Conservation (phyloP, 2,113 vertebrate genomes). For the Tonatia bakeri region DNA sequence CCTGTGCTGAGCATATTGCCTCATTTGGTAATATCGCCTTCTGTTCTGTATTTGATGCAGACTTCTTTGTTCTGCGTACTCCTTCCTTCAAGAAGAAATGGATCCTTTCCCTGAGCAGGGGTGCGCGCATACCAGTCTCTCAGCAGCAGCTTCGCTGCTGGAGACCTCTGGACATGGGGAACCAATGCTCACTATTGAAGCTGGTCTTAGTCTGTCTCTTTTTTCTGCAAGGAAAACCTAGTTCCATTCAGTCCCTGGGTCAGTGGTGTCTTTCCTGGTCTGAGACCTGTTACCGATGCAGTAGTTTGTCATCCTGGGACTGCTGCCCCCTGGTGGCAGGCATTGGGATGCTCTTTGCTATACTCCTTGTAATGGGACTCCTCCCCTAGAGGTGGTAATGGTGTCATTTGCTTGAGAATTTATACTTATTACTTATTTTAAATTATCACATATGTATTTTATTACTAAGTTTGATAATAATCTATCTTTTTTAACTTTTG, state of each 20-base stretch:
- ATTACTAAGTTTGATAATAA: neutral
- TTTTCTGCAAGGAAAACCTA: neutral
- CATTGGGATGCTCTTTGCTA: neutral
- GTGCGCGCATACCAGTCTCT: neutral
- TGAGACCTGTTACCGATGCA: neutral
- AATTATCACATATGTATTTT: neutral
- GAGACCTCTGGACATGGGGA: too few species aligned
- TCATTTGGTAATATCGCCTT: neutral
- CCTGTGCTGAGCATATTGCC: too few species aligned
- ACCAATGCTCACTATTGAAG: neutral
- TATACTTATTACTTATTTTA: neutral
- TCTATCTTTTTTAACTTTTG: neutral
- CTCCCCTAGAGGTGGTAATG: neutral
- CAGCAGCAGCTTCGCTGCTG: fast-evolving
- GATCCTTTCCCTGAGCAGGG: neutral
- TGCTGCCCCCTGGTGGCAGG: neutral
- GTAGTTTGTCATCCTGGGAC: neutral
- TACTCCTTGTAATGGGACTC: neutral
- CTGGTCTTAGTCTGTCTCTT: neutral
- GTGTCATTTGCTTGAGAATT: neutral
- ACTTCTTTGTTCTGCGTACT: neutral
- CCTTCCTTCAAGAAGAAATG: neutral
- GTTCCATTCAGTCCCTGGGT: neutral
- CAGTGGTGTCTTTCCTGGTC: neutral
- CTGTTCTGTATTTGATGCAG: neutral